Evolutionary conservation across 2,888 invertebrate species (phyloP), one percentile per base, ranked within the genome.

Genomic region (Digitonthophagus gazella): DNA sequence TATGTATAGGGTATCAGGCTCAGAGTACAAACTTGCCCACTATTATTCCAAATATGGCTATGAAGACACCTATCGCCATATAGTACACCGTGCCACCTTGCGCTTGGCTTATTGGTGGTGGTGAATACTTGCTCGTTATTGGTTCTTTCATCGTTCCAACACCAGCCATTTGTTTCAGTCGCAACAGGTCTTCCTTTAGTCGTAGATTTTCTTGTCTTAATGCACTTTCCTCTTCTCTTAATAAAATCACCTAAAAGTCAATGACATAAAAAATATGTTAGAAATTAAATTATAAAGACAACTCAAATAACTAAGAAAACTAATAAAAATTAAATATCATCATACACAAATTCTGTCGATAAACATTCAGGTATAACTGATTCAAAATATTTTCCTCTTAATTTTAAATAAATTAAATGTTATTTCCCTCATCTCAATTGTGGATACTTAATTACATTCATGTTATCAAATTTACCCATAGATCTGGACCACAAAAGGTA

Each of bases 161-260:
- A 15, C 75, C 73, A 22, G 85, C 84, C 72, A 82, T 80, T 79
- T 79, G 84, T 78, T 88, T 88, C 80, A 90, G 80, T 77, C 88
- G 87, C 76, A 89, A 81, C 76, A 91, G 75, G 83, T 91, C 90
- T 82, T 91, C 91, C 88, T 92, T 95, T 80, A 96, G 87, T 83
- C 89, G 89, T 77, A 93, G 85, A 86, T 93, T 94, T 84, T 96
- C 96, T 84, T 93, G 91, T 84, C 92, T 88, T 82, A 96, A 85
- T 81, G 87, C 87, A 83, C 89, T 90, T 80, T 93, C 91, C 78
- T 92, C 91, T 82, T 93, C 92, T 80, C 91, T 88, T 79, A 95
- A 86, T 82, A 88, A 88, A 81, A 88, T 89, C 66, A 93, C 88
- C 86, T 95, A 68, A 3, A 65, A 72, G 65, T n/a, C n/a, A 69